phyloP scores from a whole-genome alignment of 2,888 invertebrate species.

The Heliconius hortense region DNA sequence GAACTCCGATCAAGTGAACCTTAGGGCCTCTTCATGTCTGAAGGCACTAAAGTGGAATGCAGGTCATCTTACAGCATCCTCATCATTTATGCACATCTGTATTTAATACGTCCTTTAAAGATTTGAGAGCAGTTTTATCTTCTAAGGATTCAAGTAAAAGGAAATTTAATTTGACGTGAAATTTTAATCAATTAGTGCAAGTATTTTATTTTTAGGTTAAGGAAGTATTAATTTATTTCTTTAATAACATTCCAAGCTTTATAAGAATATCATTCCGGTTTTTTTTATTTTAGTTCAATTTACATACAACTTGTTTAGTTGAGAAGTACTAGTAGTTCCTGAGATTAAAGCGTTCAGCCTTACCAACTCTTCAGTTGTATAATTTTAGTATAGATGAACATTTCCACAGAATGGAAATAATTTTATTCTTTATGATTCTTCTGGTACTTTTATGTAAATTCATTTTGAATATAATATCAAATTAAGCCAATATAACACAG shows the following conservation, averaged over 20 bases:
- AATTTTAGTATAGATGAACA: too few relatives aligned
- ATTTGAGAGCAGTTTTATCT: conserved; percentile 4
- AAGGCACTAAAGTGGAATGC: conserved; percentile 15
- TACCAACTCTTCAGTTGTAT: too few relatives aligned
- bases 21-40: conserved; percentile 8
- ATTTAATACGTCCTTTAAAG: conserved; percentile 17
- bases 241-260: background rate
- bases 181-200: background rate
- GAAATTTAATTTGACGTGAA: background rate
- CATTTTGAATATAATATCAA: background rate
- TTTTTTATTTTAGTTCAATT: too few relatives aligned
- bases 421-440: too few relatives aligned
- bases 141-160: conserved; percentile 4
- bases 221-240: background rate
- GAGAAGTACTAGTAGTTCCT: too few relatives aligned
- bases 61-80: conserved; percentile 20
- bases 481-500: background rate
- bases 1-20: conserved; percentile 9
- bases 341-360: too few relatives aligned
- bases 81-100: conserved; percentile 26
- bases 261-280: too few relatives aligned
- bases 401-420: too few relatives aligned
- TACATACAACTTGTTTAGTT: too few relatives aligned
- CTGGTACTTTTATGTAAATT: background rate
- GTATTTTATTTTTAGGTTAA: background rate